These are phyloP conservation scores for Galemys pyrenaicus DNA, from an alignment of 2,113 vertebrate species.

Conservation along the genomic window DNA sequence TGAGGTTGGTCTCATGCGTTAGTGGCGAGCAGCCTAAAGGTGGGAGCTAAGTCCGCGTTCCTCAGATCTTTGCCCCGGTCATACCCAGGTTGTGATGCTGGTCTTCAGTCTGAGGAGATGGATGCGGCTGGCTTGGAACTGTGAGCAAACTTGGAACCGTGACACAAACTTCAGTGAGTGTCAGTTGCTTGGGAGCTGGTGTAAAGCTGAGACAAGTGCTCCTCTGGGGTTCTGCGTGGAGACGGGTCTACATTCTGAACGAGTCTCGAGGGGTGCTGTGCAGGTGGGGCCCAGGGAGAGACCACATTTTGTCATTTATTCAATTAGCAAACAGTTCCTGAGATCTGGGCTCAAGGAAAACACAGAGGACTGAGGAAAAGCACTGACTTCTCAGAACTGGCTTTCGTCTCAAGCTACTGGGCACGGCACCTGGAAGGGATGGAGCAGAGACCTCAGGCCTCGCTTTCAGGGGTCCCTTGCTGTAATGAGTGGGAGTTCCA, in stretches of 20 bases:
- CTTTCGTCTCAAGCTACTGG: rapidly evolving
- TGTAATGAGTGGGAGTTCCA: not conserved
- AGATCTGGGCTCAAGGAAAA: not conserved
- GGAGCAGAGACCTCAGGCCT: not conserved
- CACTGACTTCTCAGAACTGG: not conserved
- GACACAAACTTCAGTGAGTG: too few species aligned
- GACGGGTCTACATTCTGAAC: not conserved
- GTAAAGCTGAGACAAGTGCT: not conserved
- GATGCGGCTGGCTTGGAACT: not conserved
- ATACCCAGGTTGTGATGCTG: not conserved
- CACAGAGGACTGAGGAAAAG: not conserved
- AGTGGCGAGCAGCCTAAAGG: not conserved
- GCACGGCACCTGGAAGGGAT: rapidly evolving
- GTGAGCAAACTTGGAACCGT: too few species aligned
- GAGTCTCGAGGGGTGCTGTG: not conserved
- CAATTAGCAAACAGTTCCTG: not conserved
- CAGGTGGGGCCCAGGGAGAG: not conserved
- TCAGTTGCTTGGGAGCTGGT: not conserved
- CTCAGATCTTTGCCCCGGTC: not conserved
- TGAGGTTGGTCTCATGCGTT: not conserved
- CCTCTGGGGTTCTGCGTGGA: not conserved
- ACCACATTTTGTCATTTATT: not conserved
- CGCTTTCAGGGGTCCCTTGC: not conserved
- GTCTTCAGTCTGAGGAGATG: too few species aligned
- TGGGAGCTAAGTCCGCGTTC: not conserved